Evolutionary conservation across 1,140 invertebrate species (phyloP).

Genomic region (Glomeris maerens): DNA sequence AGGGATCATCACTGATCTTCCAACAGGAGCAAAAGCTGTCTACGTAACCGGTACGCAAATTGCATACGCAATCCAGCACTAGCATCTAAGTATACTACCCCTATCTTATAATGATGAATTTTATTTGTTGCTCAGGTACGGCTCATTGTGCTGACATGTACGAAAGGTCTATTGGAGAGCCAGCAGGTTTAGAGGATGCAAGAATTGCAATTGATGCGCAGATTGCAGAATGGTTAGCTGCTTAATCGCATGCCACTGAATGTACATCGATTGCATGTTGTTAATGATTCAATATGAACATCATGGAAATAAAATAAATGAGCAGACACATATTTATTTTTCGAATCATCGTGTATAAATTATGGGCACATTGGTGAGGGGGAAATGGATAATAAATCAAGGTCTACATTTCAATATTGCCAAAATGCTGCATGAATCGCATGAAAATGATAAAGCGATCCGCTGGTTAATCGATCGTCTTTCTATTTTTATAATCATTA

Average conservation of each 20-base stretch:
- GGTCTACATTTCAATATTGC: no score
- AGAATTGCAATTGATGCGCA: constrained; percentile 22
- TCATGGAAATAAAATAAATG: no score
- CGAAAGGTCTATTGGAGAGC: constrained; percentile 25
- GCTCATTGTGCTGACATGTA: constrained; percentile 37
- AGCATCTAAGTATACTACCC: background rate
- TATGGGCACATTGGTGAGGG: no score
- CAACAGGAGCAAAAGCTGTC: constrained; percentile 25
- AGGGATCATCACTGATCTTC: constrained; percentile 24
- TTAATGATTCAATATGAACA: no score
- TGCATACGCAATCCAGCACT: background rate
- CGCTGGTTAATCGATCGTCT: no score
- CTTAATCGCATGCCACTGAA: background rate
- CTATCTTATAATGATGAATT: background rate
- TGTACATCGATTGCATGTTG: no score
- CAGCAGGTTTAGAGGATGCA: constrained; percentile 22
- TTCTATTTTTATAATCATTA: no score
- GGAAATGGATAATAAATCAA: no score
- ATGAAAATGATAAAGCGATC: no score
- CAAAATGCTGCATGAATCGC: no score
- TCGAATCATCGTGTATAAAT: no score
- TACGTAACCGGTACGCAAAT: constrained; percentile 17
- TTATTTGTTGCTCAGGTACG: constrained; percentile 18
- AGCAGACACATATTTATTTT: no score
- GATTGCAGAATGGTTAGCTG: constrained; percentile 25